Percentiles rank a stretch among this genome's conserved stretches.
Evolutionary conservation across 2,888 invertebrate genomes (phyloP).

Genomic region (Palloptera scutellata): DNA sequence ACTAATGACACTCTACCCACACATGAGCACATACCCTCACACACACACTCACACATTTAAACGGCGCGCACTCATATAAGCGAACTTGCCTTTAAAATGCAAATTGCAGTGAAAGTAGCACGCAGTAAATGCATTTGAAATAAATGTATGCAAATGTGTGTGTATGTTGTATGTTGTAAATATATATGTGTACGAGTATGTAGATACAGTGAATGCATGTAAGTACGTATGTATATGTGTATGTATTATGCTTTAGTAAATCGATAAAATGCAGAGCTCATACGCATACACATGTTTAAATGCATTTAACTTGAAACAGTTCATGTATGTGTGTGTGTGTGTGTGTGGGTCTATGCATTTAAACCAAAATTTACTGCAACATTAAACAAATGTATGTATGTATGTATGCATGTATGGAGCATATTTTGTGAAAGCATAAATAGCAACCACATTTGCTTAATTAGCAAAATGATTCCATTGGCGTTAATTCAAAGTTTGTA

Average conservation of each 20-base stretch:
- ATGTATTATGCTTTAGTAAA: background rate
- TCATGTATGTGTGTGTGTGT: background rate
- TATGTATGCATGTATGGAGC: no score
- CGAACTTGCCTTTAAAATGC: slow-evolving; percentile 18
- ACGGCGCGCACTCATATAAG: background rate
- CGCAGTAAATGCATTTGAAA: slow-evolving; percentile 14
- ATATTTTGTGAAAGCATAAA: no score
- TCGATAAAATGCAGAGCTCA: background rate
- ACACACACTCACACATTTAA: background rate
- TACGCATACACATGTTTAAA: background rate
- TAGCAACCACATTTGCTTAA: slow-evolving; percentile 2
- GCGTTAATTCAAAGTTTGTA: slow-evolving; percentile 14
- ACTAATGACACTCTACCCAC: slow-evolving; percentile 5
- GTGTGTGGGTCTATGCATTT: no score
- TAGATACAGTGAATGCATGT: background rate
- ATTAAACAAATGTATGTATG: no score
- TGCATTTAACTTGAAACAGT: slow-evolving; percentile 16
- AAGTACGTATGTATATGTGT: background rate
- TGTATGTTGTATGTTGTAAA: background rate
- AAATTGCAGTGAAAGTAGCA: slow-evolving; percentile 10
- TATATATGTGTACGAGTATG: background rate
- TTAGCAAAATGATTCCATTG: slow-evolving; percentile 24
- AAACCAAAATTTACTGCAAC: no score
- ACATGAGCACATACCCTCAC: background rate
- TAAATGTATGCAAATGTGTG: background rate